phyloP scores from a whole-genome alignment of 2,113 vertebrate genomes.

The Neolamprologus ventralis region DNA sequence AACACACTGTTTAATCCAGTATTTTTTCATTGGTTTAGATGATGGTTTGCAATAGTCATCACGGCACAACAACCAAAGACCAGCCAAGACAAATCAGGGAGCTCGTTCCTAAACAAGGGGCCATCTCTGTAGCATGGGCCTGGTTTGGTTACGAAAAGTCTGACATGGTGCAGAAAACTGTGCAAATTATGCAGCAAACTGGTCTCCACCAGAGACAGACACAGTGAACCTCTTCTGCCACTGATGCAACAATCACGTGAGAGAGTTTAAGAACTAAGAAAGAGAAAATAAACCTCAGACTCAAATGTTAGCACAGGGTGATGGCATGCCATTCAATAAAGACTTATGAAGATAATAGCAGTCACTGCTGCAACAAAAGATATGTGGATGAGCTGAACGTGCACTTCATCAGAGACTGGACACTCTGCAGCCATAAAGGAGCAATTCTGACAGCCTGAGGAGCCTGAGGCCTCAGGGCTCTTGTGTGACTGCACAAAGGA shows the following conservation, averaged over 20 bases:
- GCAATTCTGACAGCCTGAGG: not conserved
- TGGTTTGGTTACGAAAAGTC: not conserved
- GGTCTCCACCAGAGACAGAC: not conserved
- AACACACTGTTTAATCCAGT: not conserved
- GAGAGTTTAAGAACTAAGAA: not conserved
- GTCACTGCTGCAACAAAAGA: not conserved
- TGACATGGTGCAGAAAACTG: not conserved
- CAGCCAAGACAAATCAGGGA: not conserved
- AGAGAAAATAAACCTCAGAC: accelerated
- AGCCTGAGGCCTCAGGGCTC: not conserved
- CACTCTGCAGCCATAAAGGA: not conserved
- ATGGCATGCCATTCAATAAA: not conserved
- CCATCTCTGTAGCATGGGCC: not conserved
- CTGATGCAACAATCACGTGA: not conserved
- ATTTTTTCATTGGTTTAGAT: not conserved
- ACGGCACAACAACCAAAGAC: not conserved
- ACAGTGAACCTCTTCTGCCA: not conserved
- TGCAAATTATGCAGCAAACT: not conserved
- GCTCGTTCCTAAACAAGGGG: not conserved
- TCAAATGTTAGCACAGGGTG: not conserved
- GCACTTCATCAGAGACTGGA: not conserved
- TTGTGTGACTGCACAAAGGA: not conserved
- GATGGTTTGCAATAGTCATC: not conserved
- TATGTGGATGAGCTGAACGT: not conserved
- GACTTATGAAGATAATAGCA: not conserved